Base-by-base conservation (phyloP, 2,888 invertebrate genomes). In the Neocrepidodera transversa region DNA sequence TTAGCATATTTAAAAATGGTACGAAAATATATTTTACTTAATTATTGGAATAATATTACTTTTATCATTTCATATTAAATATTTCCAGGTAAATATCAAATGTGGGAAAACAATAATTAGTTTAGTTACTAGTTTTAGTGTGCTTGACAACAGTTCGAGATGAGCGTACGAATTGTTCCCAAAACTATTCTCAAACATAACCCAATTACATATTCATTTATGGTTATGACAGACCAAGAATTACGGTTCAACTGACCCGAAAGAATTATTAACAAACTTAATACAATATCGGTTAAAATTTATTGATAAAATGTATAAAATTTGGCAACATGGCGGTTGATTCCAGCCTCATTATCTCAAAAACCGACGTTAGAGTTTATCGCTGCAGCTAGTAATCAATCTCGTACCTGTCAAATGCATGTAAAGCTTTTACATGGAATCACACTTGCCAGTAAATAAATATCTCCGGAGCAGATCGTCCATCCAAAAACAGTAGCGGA, bases 291-390 rank as follows among this genome's bases (percentile, higher is more conserved):
- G 6, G 6, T 23, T 23, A 23, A 23, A 23, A 23, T 23, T 23
- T 6, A 23, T 23, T 5, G 3, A 23, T 23, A 5, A 23, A 6
- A 23, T 23, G 23, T 23, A 3, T 23, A 23, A 6, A 23, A 32
- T 32, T 32, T 32, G 32, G 13, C 32, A 32, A 10, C 32, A 11
- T 13, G 11, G 32, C 32, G 10, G 10, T 32, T 13, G 32, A 32
- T 32, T 13, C 32, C 3, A 13, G 8, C 32, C 62, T 68, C 68
- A 68, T 67, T 71, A 69, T 66, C 68, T 63, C 52, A 52, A 66
- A n/a, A 68, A 67, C 64, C 69, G 70, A 71, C 69, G 67, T 68
- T 69, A 71, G n/a, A n/a, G 73, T 72, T 73, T 71, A 71, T 71
- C 73, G 70, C 64, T 66, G 58, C 64, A 54, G 56, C 58, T 58